These are phyloP conservation scores for Ophonus ardosiacus DNA, from an alignment of 2,888 invertebrate genomes.

Conservation along the genomic window DNA sequence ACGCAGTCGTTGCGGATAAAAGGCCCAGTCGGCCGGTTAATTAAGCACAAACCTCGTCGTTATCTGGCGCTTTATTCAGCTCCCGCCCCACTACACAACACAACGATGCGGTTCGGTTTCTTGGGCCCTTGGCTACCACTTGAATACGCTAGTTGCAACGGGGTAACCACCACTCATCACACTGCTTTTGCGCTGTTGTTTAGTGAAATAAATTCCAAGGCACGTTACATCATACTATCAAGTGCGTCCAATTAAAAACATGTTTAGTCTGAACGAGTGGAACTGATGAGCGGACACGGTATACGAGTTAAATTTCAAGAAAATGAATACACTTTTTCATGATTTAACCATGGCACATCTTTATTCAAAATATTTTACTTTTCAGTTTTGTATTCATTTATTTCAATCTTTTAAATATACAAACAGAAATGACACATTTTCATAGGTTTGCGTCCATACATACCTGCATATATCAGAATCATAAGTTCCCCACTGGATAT, in stretches of 20 bases:
- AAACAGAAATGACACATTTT: too few relatives aligned
- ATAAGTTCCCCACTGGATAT: too few relatives aligned
- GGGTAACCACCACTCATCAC: neutral
- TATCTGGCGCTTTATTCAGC: slow-evolving; percentile 36
- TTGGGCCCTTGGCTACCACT: neutral
- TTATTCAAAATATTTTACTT: neutral
- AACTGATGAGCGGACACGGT: slow-evolving; percentile 22
- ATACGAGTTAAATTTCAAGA: neutral
- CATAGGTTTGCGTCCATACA: too few relatives aligned
- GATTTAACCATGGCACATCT: neutral
- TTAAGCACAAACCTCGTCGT: slow-evolving; percentile 49
- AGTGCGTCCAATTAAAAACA: slow-evolving; percentile 36
- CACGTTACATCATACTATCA: slow-evolving; percentile 12
- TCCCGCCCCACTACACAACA: slow-evolving; percentile 10
- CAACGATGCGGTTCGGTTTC: slow-evolving; percentile 34
- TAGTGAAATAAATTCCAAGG: slow-evolving; percentile 30
- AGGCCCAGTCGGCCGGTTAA: slow-evolving; percentile 44
- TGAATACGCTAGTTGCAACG: neutral
- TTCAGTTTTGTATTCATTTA: neutral
- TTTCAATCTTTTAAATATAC: too few relatives aligned
- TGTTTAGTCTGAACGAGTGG: slow-evolving; percentile 38
- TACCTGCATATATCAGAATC: too few relatives aligned
- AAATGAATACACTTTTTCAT: neutral
- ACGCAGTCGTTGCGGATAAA: slow-evolving; percentile 40
- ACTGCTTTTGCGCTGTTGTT: slow-evolving; percentile 1